These are phyloP conservation scores for Boulengeromyrus knoepffleri DNA, from an alignment of 2,113 vertebrate species.

Conservation along the genomic window DNA sequence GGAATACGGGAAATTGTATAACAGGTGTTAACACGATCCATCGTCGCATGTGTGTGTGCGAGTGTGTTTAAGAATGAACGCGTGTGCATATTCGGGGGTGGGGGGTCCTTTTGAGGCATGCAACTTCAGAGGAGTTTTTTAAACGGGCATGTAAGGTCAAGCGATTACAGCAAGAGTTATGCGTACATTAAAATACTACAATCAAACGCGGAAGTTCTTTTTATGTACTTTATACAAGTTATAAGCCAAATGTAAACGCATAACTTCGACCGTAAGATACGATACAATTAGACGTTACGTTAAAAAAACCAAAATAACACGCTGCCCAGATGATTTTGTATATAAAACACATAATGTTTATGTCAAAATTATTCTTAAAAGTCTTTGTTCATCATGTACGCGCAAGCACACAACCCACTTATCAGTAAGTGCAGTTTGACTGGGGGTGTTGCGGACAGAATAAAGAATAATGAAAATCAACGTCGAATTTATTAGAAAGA, in stretches of 20 bases:
- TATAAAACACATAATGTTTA: background rate
- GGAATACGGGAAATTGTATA: conserved; percentile 26
- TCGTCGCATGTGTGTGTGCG: conserved; percentile 33
- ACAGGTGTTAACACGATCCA: conserved; percentile 66
- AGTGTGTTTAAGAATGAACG: background rate
- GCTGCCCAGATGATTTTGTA: background rate
- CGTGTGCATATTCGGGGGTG: background rate
- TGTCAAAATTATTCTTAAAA: background rate
- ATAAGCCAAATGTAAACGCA: background rate
- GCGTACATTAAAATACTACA: conserved; percentile 4
- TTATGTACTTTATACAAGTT: conserved; percentile 2
- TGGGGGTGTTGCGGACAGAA: background rate
- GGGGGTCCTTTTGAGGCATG: background rate
- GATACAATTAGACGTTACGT: background rate
- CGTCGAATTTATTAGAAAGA: background rate
- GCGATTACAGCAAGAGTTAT: conserved; percentile 9
- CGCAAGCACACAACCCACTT: background rate
- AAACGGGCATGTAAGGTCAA: conserved; percentile 9
- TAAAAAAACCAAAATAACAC: background rate
- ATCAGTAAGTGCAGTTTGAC: background rate
- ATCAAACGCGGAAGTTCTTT: conserved; percentile 20
- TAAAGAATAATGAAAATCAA: background rate
- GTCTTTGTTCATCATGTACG: background rate
- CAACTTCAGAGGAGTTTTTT: conserved; percentile 1
- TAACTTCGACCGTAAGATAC: background rate